These are phyloP conservation scores for Epinotia bilunana DNA, from an alignment of 2,888 invertebrate genomes.

Conservation along the genomic window DNA sequence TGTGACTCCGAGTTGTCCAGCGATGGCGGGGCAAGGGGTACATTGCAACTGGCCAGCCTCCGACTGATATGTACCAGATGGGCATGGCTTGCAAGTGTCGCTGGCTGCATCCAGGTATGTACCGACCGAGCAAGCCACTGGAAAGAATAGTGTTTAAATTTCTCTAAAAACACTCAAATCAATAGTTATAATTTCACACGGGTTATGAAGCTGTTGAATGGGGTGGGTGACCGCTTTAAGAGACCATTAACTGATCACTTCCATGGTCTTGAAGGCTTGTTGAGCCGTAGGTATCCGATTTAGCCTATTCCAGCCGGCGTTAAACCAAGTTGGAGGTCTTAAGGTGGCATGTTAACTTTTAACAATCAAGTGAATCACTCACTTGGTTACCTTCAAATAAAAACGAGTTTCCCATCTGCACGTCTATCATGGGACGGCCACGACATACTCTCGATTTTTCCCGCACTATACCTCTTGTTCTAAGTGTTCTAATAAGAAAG, in stretches of 20 bases:
- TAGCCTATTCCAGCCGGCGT: no score
- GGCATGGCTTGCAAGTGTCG: conserved; percentile 92
- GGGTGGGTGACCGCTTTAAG: no score
- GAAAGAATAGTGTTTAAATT: conserved; percentile 44
- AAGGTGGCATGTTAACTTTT: not conserved
- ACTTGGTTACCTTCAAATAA: not conserved
- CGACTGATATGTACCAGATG: conserved; percentile 96
- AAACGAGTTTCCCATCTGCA: not conserved
- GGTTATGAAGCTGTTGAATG: no score
- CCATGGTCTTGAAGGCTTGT: not conserved
- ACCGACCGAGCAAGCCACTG: conserved; percentile 96
- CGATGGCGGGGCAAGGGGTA: conserved; percentile 94
- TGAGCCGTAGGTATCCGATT: no score
- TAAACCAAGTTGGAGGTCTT: no score
- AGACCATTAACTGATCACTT: not conserved
- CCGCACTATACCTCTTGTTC: no score
- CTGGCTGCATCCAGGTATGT: conserved; percentile 92
- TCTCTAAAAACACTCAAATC: not conserved
- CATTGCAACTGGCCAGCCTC: conserved; percentile 96
- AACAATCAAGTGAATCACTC: not conserved
- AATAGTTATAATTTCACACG: no score
- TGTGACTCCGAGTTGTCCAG: conserved; percentile 95
- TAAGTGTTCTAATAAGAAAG: no score
- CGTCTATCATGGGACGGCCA: no score
- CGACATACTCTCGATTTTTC: no score